phyloP scores from a whole-genome alignment of 2,888 invertebrate species.

The Priocnemis perturbator region DNA sequence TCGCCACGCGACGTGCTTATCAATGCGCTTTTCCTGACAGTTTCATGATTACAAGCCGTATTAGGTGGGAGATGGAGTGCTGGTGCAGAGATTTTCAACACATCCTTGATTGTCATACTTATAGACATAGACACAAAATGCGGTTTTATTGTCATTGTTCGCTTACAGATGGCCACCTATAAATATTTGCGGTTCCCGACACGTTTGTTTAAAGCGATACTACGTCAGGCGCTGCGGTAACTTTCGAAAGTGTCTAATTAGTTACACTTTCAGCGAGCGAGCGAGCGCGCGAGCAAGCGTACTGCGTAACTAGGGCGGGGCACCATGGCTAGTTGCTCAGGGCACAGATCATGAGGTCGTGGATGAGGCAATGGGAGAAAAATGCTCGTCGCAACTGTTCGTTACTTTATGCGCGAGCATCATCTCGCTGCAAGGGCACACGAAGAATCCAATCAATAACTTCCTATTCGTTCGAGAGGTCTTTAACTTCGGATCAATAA shows the following conservation, averaged over 20 bases:
- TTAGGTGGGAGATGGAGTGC: no score
- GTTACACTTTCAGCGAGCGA: slow-evolving; percentile 54
- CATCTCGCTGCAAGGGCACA: no score
- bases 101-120: no score
- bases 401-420: no score
- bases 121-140: no score
- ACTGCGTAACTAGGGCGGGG: slow-evolving; percentile 43
- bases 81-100: no score
- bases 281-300: background rate
- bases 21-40: slow-evolving; percentile 7
- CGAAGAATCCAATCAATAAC: no score
- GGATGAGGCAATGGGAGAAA: background rate
- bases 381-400: background rate
- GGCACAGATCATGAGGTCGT: no score
- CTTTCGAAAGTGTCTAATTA: slow-evolving; percentile 59
- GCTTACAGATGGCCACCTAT: background rate
- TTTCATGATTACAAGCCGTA: slow-evolving; percentile 16
- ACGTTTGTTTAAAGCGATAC: slow-evolving; percentile 38
- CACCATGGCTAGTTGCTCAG: slow-evolving; percentile 17
- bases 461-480: no score
- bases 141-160: no score
- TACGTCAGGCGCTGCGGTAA: slow-evolving; percentile 40
- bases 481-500: no score
- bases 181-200: slow-evolving; percentile 16
- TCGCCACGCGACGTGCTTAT: no score